Evolutionary conservation across 2,797 vertebrate genomes (phyloP), one percentile per base, ranked within the genome.

Genomic region (Chrosomus eos): DNA sequence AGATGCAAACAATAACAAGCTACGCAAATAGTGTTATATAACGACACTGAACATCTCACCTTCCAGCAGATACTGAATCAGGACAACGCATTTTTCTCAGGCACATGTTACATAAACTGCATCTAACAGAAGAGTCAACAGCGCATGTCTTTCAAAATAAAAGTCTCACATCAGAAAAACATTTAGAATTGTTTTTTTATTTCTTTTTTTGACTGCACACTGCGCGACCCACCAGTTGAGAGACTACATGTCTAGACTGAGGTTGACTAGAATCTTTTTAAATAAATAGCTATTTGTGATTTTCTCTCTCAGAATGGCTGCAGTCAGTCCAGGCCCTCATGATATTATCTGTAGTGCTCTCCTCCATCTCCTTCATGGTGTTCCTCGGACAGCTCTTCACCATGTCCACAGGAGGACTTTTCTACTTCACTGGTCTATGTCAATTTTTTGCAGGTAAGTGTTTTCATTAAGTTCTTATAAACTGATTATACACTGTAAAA

Each of bases 351-450:
- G 93, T 96, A 87, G 91, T 97, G 76, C 96, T 97, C 90, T 97
- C 96, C 86, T 96, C 94, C 40, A 90, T 97, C 80, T 95, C 97
- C 85, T 96, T 98, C 89, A 91, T 97, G 86, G 91, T 97, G 77
- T 98, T 97, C 91, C 92, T 97, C 88, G 92, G 93, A 82, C 97
- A 97, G 87, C 95, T 98, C 58, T 94, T 97, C 90, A 95, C 94
- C 62, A 92, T 97, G 91, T 91, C 94, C 48, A 93, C 90, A 88
- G 97, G 96, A 89, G 94, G 93, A 0, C 95, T 97, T 81, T 98
- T 97, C 94, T 98, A 97, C 23, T 93, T 97, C 90, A 97, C 96
- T 0, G 97, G 97, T 84, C 83, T 97, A 87, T 96, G 95, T 86
- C 97, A 98, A 90, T 91, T 94, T 9, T 96, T 96, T 51, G 94